A percentile compares a stretch with the other conserved stretches of the same genome.
Evolutionary conservation across 2,797 vertebrate genomes (phyloP).

Genomic region (Helostoma temminkii): DNA sequence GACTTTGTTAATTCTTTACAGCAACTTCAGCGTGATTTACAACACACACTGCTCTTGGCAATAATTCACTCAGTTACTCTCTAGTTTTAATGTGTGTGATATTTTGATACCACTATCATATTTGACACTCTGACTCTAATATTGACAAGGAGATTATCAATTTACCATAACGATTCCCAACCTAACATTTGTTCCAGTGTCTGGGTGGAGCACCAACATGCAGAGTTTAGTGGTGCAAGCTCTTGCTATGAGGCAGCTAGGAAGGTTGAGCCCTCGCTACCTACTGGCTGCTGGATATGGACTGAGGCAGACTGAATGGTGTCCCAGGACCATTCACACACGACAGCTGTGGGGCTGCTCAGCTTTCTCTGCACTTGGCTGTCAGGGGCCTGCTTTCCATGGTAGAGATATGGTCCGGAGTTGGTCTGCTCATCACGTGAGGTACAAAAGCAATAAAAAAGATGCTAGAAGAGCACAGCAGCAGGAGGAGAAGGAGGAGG

Average conservation of each 20-base stretch:
- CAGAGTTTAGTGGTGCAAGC: conserved; percentile 80
- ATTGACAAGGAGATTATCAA: background rate
- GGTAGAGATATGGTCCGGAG: conserved; percentile 59
- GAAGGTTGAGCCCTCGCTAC: conserved; percentile 73
- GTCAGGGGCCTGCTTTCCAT: conserved; percentile 45
- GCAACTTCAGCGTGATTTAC: background rate
- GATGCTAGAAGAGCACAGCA: conserved; percentile 72
- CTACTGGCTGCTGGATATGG: conserved; percentile 71
- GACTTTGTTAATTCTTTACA: background rate
- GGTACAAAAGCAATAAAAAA: conserved; percentile 91
- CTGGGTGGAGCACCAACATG: conserved; percentile 71
- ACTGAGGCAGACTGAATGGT: conserved; percentile 67
- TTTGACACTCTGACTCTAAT: background rate
- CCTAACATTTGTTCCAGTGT: conserved; percentile 37
- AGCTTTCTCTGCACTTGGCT: conserved; percentile 39
- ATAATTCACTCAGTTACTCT: background rate
- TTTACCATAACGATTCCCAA: background rate
- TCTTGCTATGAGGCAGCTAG: conserved; percentile 80
- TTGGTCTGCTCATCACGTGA: conserved; percentile 75
- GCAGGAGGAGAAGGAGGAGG: conserved; percentile 83
- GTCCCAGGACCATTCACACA: conserved; percentile 78
- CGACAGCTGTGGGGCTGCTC: conserved; percentile 80
- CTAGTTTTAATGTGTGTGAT: background rate
- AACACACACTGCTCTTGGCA: background rate
- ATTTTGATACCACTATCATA: background rate